phyloP scores from a whole-genome alignment of 2,797 vertebrate genomes.

The Craterocephalus amniculus region DNA sequence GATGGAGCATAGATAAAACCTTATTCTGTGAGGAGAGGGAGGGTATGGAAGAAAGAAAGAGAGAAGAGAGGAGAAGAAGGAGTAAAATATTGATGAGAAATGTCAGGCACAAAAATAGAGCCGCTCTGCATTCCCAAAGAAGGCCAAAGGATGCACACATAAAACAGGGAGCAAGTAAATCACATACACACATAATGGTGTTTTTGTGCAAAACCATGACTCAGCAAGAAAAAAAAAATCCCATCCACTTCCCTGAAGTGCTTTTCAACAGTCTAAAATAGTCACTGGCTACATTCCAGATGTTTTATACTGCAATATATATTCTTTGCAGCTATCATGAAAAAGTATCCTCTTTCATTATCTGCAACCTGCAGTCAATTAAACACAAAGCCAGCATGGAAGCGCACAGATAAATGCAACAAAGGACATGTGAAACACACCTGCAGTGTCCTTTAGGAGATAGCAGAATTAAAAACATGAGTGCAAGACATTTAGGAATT shows the following conservation, averaged over 20 bases:
- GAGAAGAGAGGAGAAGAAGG: conserved; percentile 29
- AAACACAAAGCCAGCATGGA: not conserved
- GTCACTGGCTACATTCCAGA: conserved; percentile 34
- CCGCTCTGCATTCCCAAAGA: conserved; percentile 61
- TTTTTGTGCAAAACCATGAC: conserved; percentile 52
- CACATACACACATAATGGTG: conserved; percentile 11
- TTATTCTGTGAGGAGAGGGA: conserved; percentile 57
- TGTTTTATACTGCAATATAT: conserved; percentile 18
- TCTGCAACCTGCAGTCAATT: conserved; percentile 25
- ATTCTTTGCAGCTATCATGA: conserved; percentile 23
- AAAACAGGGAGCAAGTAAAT: conserved; percentile 35
- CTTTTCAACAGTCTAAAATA: conserved; percentile 48
- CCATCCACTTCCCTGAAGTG: conserved; percentile 44
- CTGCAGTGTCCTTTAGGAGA: conserved; percentile 1
- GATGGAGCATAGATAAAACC: conserved; percentile 76
- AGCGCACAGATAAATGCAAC: conserved; percentile 7
- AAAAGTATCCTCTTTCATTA: conserved; percentile 28
- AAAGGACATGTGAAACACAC: not conserved
- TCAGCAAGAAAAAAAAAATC: conserved; percentile 54
- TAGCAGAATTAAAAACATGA: not conserved
- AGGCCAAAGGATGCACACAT: conserved; percentile 47
- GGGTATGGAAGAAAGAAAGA: conserved; percentile 52
- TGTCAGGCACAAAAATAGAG: conserved; percentile 72
- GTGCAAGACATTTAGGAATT: not conserved
- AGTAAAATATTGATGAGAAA: conserved; percentile 77